Evolutionary conservation across 1,140 invertebrate species (phyloP).

Genomic region (Coenobita brevimanus): DNA sequence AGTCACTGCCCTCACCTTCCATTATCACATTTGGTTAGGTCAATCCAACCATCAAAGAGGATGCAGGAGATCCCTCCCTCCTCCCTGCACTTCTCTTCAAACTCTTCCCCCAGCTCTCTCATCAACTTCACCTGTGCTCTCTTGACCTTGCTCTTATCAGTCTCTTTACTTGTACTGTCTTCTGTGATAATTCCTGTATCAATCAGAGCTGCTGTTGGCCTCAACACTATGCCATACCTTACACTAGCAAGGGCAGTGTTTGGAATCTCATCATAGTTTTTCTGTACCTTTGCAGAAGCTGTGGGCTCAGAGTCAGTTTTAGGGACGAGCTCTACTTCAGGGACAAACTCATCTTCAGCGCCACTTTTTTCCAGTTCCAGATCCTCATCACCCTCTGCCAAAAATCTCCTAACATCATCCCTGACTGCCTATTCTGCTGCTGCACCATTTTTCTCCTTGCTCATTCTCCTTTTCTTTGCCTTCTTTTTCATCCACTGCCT

Average conservation of each 20-base stretch:
- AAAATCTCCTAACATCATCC: background rate
- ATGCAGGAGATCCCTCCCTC: background rate
- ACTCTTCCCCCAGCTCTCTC: background rate
- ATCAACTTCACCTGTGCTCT: background rate
- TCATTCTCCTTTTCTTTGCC: no score
- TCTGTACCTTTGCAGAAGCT: background rate
- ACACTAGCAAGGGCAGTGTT: background rate
- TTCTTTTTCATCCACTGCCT: no score
- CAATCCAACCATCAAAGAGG: background rate
- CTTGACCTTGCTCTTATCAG: background rate
- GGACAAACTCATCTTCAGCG: constrained; percentile 1
- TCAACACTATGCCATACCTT: background rate
- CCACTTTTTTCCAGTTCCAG: constrained; percentile 1
- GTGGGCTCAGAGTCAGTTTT: background rate
- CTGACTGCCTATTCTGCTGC: background rate
- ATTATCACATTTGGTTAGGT: constrained; percentile 2
- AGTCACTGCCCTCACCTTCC: background rate
- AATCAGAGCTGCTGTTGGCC: background rate
- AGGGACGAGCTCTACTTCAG: background rate
- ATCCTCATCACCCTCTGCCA: background rate
- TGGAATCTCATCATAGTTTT: no score
- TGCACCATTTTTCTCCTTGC: background rate
- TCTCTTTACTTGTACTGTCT: no score
- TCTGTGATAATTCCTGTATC: no score
- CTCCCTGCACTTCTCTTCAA: no score